phyloP scores from a whole-genome alignment of 2,797 vertebrate species.

The Channallabes apus region DNA sequence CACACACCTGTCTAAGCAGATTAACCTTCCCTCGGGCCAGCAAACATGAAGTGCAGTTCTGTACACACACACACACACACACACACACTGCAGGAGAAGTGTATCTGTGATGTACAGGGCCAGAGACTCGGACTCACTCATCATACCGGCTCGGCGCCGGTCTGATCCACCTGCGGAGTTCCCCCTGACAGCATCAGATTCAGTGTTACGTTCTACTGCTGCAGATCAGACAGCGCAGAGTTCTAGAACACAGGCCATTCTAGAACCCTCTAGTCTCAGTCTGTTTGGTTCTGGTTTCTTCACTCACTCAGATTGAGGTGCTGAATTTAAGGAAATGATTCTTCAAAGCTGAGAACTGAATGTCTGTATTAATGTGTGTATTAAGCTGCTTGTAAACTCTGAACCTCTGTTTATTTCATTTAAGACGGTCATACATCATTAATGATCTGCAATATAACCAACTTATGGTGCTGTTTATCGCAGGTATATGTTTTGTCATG shows the following conservation, averaged over 20 bases:
- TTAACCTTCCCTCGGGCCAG: conserved; percentile 74
- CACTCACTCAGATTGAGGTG: neutral
- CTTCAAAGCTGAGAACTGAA: no score
- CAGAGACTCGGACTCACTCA: neutral
- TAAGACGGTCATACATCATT: no score
- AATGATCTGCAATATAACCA: no score
- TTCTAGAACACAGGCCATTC: neutral
- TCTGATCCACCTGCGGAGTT: neutral
- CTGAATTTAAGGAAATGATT: no score
- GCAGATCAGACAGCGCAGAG: neutral
- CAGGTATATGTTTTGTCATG: no score
- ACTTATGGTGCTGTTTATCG: no score
- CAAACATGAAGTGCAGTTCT: conserved; percentile 42
- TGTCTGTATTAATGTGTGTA: no score
- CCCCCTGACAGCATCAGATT: neutral
- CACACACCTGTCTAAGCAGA: conserved; percentile 67
- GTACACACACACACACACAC: conserved; percentile 51
- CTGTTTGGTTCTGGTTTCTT: neutral
- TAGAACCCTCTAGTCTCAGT: neutral
- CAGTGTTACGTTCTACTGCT: no score
- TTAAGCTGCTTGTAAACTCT: no score
- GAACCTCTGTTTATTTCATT: no score
- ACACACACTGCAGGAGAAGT: conserved; percentile 35
- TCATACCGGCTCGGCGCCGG: neutral
- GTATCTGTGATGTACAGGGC: no score